Conservation (phyloP, 1,140 invertebrate species). For the Sinella curviseta region DNA sequence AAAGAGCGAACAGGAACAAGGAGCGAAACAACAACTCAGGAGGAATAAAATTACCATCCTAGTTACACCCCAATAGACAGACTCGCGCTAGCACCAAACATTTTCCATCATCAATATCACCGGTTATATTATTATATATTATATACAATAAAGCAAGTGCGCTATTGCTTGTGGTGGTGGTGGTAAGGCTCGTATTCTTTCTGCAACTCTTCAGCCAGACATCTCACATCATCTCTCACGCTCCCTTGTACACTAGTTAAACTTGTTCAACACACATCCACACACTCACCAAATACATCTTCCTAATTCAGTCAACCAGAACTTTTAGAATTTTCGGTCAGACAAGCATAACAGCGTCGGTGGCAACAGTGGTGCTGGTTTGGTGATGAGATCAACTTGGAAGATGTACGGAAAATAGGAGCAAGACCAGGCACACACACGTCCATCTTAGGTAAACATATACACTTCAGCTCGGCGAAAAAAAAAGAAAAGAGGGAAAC, state of each 20-base stretch:
- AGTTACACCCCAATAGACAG: slow-evolving; percentile 5
- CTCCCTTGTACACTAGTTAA: slow-evolving; percentile 7
- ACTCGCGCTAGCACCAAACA: no score
- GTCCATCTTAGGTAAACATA: not conserved
- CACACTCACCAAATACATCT: not conserved
- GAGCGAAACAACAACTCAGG: not conserved
- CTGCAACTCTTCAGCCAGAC: not conserved
- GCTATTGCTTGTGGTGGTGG: no score
- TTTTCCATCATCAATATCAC: not conserved
- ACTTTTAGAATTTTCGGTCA: slow-evolving; percentile 12
- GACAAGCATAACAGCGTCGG: not conserved
- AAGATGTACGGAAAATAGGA: no score
- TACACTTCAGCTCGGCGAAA: not conserved
- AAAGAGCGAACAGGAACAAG: no score
- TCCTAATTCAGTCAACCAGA: slow-evolving; percentile 11
- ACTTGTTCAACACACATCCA: not conserved
- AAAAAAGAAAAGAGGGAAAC: not conserved
- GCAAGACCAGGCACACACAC: not conserved
- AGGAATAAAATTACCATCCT: slow-evolving; percentile 8
- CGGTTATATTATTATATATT: no score
- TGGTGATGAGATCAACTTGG: not conserved
- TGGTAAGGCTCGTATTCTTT: no score
- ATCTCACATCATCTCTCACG: no score
- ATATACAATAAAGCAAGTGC: no score
- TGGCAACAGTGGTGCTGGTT: not conserved